Percentiles rank a stretch among this genome's conserved stretches.
phyloP scores from a whole-genome alignment of 2,888 invertebrate species.

The Amphipyra tragopoginis region DNA sequence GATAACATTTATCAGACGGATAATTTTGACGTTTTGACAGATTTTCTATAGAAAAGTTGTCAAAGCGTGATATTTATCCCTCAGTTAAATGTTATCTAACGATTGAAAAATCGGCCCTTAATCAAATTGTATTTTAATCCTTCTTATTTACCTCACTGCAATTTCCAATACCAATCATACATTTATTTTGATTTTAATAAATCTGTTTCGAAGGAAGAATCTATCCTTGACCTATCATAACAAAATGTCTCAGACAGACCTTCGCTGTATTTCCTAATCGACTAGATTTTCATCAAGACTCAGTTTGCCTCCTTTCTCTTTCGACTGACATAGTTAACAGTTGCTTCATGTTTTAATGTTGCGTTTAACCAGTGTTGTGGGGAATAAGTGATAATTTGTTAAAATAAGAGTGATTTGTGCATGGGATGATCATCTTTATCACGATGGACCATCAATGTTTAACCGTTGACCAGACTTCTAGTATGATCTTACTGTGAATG shows the following conservation, averaged over 20 bases:
- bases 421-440: not conserved
- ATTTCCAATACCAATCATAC: no score
- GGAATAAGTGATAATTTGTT: conserved; percentile 14
- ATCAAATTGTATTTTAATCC: no score
- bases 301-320: conserved; percentile 63
- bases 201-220: not conserved
- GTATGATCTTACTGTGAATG: no score
- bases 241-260: conserved; percentile 44
- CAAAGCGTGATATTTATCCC: no score
- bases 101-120: no score
- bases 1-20: no score
- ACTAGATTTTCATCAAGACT: conserved; percentile 46
- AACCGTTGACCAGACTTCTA: no score
- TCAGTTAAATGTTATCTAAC: no score
- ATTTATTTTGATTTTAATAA: not conserved
- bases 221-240: conserved; percentile 26
- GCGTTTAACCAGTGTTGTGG: conserved; percentile 19
- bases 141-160: no score
- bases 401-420: not conserved
- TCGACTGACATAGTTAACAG: conserved; percentile 57
- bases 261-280: conserved; percentile 48
- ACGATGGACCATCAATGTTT: no score
- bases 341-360: conserved; percentile 48
- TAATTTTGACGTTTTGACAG: no score
- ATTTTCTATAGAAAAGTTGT: no score